Conservation (phyloP, 2,888 invertebrate genomes). For the Perithous albicinctus region DNA sequence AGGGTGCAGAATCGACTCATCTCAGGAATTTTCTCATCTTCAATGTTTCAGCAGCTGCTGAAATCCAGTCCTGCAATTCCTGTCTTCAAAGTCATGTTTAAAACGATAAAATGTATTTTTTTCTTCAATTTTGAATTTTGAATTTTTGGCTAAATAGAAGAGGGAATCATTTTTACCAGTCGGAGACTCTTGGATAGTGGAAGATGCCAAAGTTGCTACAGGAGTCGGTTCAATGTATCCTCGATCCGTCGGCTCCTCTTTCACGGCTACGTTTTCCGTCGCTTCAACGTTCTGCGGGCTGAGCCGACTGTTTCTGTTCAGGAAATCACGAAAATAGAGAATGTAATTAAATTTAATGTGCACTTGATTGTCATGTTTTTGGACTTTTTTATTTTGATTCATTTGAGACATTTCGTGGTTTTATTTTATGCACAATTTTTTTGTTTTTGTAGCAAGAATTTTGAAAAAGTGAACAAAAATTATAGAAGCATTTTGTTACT, state of each 20-base stretch:
- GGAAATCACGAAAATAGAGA: conserved; percentile 15
- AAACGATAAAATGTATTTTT: too few species aligned
- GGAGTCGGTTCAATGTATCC: conserved; percentile 76
- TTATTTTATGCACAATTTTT: too few species aligned
- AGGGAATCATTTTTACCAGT: conserved; percentile 72
- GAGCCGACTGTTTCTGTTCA: conserved; percentile 68
- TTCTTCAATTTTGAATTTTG: not conserved
- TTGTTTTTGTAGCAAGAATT: too few species aligned
- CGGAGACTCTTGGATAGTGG: conserved; percentile 72
- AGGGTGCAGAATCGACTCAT: conserved; percentile 42
- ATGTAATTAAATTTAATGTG: not conserved
- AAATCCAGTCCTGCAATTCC: not conserved
- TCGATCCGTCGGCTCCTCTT: conserved; percentile 79
- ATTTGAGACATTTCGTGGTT: too few species aligned
- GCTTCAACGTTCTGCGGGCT: conserved; percentile 71
- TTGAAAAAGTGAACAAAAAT: too few species aligned
- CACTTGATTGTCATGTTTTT: too few species aligned
- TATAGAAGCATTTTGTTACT: too few species aligned
- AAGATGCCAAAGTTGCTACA: conserved; percentile 72
- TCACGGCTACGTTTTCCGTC: conserved; percentile 77
- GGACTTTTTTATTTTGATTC: too few species aligned
- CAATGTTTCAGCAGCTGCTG: not conserved
- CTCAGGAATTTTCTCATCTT: conserved; percentile 8
- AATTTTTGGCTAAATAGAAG: not conserved
- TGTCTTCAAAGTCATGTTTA: too few species aligned